Evolutionary conservation across 1,140 invertebrate species (phyloP), one percentile per base, ranked within the genome.

Genomic region (Drosophila pallidifrons): DNA sequence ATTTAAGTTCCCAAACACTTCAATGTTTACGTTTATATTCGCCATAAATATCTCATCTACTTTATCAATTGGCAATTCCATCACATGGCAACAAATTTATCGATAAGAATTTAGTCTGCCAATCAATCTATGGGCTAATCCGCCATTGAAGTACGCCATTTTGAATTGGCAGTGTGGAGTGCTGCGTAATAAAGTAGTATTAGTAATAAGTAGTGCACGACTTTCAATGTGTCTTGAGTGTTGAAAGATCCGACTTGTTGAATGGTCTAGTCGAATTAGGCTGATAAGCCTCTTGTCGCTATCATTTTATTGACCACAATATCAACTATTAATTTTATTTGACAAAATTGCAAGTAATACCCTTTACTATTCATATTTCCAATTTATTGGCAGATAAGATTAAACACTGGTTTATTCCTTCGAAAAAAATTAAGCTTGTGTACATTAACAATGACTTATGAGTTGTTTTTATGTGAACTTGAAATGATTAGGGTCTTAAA

Each of bases 81-180:
- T 71, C 68, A 57, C 60, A 71, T 71, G 68, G 68, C 38, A 57
- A 71, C 60, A 46, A 47, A 38, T 8, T 71, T 52, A 68, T 68
- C 64, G 49, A 69, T 61, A 54, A 54, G 47, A 51, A 51, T 8
- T 13, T 15, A 11, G 10, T 28, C 25, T 13, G 20, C 15, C 35
- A 51, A 59, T 47, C 20, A 32, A 46, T 8, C 65, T 41, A 63
- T 51, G 20, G 65, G 28, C 38, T 64, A 58, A 70, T 69, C 72
- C 32, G 15, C 25, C 41, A 41, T 41, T 75, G 72, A 75, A 8
- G 38, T 7, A 1, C 66, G 58, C 66, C 72, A 70, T 70, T 57
- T 75, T 64, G 15, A 55, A 8, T 49, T 13, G 1, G 25, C 10
- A 8, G 55, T 30, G 3, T 5, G 13, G 1, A 59, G 35, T 68